Conservation (phyloP, 2,888 invertebrate genomes). For the Trachelus troglodyta region DNA sequence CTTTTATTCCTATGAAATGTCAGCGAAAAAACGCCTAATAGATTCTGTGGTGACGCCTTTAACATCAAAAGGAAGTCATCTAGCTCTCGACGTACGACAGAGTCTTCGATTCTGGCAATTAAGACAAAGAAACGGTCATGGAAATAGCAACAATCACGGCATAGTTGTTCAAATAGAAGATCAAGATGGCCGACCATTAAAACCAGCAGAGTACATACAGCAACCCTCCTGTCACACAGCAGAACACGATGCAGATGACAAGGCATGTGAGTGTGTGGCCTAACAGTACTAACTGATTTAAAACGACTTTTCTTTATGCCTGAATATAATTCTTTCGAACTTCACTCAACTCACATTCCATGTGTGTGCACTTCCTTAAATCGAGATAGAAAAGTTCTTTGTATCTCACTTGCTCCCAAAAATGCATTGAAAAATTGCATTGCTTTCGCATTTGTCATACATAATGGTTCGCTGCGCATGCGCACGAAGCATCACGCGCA, state of each 20-base stretch:
- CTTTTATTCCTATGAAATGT: background rate
- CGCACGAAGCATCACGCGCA: background rate
- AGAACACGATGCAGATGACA: slow-evolving; percentile 56
- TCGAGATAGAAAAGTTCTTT: background rate
- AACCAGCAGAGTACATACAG: slow-evolving; percentile 68
- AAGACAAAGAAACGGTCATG: slow-evolving; percentile 35
- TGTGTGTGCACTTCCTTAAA: background rate
- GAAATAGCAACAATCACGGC: slow-evolving; percentile 63
- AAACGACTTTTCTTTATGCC: background rate
- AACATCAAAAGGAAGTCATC: slow-evolving; percentile 50
- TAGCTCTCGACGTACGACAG: slow-evolving; percentile 58
- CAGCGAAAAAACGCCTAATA: slow-evolving; percentile 60
- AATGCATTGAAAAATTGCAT: background rate
- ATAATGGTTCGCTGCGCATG: background rate
- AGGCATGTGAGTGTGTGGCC: slow-evolving; percentile 67
- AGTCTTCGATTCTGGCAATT: slow-evolving; percentile 57
- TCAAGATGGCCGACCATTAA: slow-evolving; percentile 69
- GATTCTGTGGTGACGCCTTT: slow-evolving; percentile 58
- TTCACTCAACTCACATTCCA: background rate
- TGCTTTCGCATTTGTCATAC: background rate
- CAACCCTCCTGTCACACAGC: slow-evolving; percentile 48
- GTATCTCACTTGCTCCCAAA: too few relatives aligned
- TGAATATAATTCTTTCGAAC: background rate
- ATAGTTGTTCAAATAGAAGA: slow-evolving; percentile 72
- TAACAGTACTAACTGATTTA: slow-evolving; percentile 61